Evolutionary conservation across 2,113 vertebrate genomes (phyloP), one percentile per base, ranked within the genome.

Genomic region (Oplegnathus fasciatus): DNA sequence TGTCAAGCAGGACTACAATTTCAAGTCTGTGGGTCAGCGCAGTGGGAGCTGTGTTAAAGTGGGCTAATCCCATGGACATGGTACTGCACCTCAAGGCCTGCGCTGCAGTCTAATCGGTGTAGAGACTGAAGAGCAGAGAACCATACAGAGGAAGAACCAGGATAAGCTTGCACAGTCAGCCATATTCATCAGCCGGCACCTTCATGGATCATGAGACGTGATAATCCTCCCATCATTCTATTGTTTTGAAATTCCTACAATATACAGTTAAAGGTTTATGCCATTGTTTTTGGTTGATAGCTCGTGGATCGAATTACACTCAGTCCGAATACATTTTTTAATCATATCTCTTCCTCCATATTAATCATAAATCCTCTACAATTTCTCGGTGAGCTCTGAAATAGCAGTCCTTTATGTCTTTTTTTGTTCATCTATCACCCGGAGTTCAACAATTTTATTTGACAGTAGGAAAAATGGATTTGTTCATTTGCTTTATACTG

Each of bases 21-120:
- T 85, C 32, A 91, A 75, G 68, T 84, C 78, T 74, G 75, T 42
- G 62, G 90, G 83, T 88, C 90, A 83, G 75, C 24, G 8, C 65
- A 78, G 54, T 54, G 70, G 76, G 61, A 90, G 75, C 72, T 62
- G 68, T 78, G 76, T 58, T 88, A 86, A 91, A 89, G 78, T 54
- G 69, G 73, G 65, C 65, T 90, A 91, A 91, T 91, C 89, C 82
- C 55, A 64, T n/a, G 64, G 78, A 62, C 81, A 80, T 61, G 60
- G 80, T 50, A 28, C 52, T 22, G 34, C 46, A 86, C 66, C 69
- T 68, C 58, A 34, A 78, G 70, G 61, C 9, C 67, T 72, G 55
- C 3, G 10, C 79, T 9, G 2, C 24, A 9, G 75, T 86, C 20
- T 84, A 75, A 73, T 86, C 86, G 78, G 40, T 48, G 55, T 14